Evolutionary conservation across 2,888 invertebrate genomes (phyloP), one percentile per base, ranked within the genome.

Genomic region (Aleiodes testaceus): DNA sequence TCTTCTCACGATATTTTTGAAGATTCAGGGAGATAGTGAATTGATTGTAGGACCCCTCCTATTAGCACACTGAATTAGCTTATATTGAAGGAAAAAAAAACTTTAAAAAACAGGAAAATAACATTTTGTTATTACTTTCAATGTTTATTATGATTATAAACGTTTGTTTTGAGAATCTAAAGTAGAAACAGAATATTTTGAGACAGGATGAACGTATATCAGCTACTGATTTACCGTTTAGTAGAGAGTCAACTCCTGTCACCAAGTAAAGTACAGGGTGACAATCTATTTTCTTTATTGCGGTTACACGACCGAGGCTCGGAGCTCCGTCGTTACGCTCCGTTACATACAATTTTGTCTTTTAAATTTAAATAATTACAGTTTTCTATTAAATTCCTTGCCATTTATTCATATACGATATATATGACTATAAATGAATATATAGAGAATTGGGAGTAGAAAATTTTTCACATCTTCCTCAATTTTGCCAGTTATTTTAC

Each of bases 301-400:
- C 26, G 69, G 53, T 47, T 53, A 50, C 11, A 59, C 70, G 70
- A n/a, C n/a, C n/a, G 66, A 70, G 66, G 70, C 66, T 49, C n/a
- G n/a, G 47, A 59, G 55, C 59, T 55, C 47, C 30, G 70, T 36
- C 59, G 65, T 70, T 66, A 16, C 66, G 59, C 63, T 70, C 59
- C 66, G 66, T 59, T 59, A 52, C 55, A 3, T 49, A 59, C 55
- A 66, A 49, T n/a, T 55, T 66, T 53, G 26, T 66, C 20, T 47
- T 45, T 47, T 7, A 20, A 14, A 42, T 42, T 49, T 26, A 20
- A 36, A 26, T 26, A 55, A n/a, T n/a, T n/a, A n/a, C n/a, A n/a
- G n/a, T n/a, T n/a, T n/a, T n/a, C n/a, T n/a, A n/a, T n/a, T n/a
- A n/a, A n/a, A n/a, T n/a, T n/a, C n/a, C n/a, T n/a, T n/a, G n/a